phyloP scores from a whole-genome alignment of 2,113 vertebrate genomes.

The Hypocryptadius cinnamomeus region DNA sequence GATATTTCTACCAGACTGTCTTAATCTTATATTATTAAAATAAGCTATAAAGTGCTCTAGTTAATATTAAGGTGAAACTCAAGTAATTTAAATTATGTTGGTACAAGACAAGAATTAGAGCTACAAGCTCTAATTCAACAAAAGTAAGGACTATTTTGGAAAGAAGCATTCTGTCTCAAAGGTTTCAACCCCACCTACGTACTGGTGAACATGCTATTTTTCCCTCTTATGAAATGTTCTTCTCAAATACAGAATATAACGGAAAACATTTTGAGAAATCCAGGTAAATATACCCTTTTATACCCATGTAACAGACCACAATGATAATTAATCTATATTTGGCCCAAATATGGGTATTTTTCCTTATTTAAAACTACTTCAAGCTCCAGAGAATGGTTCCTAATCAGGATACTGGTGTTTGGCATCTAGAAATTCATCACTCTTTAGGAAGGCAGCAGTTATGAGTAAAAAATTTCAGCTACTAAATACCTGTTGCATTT shows the following conservation, averaged over 20 bases:
- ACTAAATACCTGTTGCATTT: background rate
- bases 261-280: background rate
- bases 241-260: background rate
- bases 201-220: background rate
- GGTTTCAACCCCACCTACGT: background rate
- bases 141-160: background rate
- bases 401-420: background rate
- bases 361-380: background rate
- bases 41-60: background rate
- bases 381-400: background rate
- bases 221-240: background rate
- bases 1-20: background rate
- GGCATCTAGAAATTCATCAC: background rate
- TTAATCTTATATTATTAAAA: constrained; percentile 26
- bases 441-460: background rate
- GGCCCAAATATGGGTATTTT: rapidly evolving
- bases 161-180: background rate
- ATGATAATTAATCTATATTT: background rate
- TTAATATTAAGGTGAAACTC: constrained; percentile 20
- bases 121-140: background rate
- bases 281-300: background rate
- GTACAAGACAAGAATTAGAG: background rate
- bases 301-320: background rate
- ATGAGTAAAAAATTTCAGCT: background rate
- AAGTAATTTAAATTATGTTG: background rate